These are phyloP conservation scores for Melipona bicolor DNA, from an alignment of 2,888 invertebrate species.

Conservation along the genomic window DNA sequence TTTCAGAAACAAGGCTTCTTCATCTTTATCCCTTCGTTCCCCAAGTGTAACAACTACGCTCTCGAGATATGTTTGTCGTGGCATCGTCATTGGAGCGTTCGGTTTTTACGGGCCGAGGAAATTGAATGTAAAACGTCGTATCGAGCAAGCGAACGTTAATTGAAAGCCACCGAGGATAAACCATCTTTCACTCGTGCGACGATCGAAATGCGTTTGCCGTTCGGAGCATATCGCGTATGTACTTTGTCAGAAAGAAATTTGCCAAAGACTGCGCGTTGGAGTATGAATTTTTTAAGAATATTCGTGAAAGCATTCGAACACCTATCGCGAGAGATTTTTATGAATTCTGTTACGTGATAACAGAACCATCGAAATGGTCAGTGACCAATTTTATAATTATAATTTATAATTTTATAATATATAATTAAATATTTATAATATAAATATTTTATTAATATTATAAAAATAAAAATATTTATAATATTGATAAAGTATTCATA, in stretches of 20 bases:
- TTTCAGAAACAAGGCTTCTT: constrained; percentile 17
- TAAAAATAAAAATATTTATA: too few relatives aligned
- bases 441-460: too few relatives aligned
- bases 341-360: background rate
- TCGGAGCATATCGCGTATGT: background rate
- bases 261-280: background rate
- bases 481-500: too few relatives aligned
- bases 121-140: constrained; percentile 32
- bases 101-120: constrained; percentile 24
- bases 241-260: background rate
- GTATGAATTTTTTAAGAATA: background rate
- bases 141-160: constrained; percentile 1
- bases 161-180: background rate
- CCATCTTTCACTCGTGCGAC: background rate
- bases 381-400: too few relatives aligned
- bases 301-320: background rate
- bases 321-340: background rate
- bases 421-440: too few relatives aligned
- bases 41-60: too few relatives aligned
- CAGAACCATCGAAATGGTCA: too few relatives aligned
- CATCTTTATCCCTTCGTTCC: background rate
- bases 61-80: background rate
- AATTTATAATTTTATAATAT: too few relatives aligned
- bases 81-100: constrained; percentile 21
- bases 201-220: background rate